Evolutionary conservation across 1,140 invertebrate species (phyloP), one percentile per base, ranked within the genome.

Genomic region (Bursaphelenchus mucronatus): DNA sequence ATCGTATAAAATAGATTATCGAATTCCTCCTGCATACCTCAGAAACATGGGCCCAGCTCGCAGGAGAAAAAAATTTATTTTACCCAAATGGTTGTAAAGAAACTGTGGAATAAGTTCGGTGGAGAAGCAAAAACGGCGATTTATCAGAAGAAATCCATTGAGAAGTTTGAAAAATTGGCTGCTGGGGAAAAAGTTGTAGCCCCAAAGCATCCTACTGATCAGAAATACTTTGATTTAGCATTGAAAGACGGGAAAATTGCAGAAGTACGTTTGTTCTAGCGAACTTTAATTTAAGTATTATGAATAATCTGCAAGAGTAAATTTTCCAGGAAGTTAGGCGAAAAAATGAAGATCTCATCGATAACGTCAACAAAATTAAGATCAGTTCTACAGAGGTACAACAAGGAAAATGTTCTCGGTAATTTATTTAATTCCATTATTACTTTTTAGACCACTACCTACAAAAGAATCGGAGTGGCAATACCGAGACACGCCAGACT

Each of bases 341-440:
- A 44, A 76, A 76, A 64, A 41, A 76, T 49, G 64, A 69, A 17
- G 43, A 59, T n/a, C 57, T 76, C 10, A 57, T 76, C 40, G 64
- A 73, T 8, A 75, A 71, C 51, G 61, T 73, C 50, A 68, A 63
- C 21, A 69, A 76, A 65, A 67, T 76, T 21, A 66, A 30, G 5
- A 73, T 76, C 19, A 66, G 6, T 11, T 76, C 74, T 11, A 62
- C 55, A 9, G 66, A 75, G 63, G 73, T 73, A 10, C 69, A 64
- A 2, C 58, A 75, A 13, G 17, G 6, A 1, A n/a, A 6, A 6
- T 49, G 1, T 49, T 49, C 17, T 49, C 47, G n/a, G 47, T 49
- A 15, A 49, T 15, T 49, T 15, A 4, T 49, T 49, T 49, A 19
- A 6, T 49, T 49, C 47, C 47, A 49, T 49, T 49, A 49, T 49